These are phyloP conservation scores for Drosophila sp. DNA, from an alignment of 1,140 invertebrate genomes.

Conservation along the genomic window DNA sequence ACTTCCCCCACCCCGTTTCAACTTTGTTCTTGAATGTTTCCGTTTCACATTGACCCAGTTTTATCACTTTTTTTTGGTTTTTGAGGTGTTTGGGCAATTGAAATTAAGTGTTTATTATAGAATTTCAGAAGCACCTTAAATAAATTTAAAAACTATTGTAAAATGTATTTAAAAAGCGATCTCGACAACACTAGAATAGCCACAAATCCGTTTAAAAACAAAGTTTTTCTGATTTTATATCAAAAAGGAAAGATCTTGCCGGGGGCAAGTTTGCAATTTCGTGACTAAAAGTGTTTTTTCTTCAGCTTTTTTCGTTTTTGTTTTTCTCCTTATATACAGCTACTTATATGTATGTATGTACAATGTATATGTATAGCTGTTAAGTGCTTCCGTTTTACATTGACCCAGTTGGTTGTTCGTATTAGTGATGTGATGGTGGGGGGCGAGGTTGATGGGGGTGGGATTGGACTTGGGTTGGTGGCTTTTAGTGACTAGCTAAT, in stretches of 20 bases:
- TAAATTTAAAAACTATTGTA: too few relatives aligned
- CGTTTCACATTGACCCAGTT: slow-evolving; percentile 26
- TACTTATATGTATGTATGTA: background rate
- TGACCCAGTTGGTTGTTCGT: slow-evolving; percentile 57
- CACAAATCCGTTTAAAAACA: too few relatives aligned
- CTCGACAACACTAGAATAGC: too few relatives aligned
- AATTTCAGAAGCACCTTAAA: too few relatives aligned
- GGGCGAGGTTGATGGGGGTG: background rate
- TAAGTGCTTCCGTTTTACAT: slow-evolving; percentile 73
- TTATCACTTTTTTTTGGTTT: background rate
- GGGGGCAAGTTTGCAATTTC: background rate
- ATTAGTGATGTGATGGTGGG: background rate
- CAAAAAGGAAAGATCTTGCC: too few relatives aligned
- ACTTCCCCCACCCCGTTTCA: background rate
- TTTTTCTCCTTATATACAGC: background rate
- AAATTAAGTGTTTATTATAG: too few relatives aligned
- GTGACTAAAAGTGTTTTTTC: slow-evolving; percentile 8
- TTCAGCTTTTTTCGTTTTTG: background rate
- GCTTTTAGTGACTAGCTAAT: slow-evolving; percentile 29
- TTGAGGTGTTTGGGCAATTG: too few relatives aligned
- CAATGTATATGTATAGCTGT: background rate
- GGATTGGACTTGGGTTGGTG: background rate
- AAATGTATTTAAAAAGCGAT: too few relatives aligned
- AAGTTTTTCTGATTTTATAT: too few relatives aligned
- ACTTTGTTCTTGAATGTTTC: slow-evolving; percentile 24